Evolutionary conservation across 1,140 invertebrate species (phyloP).

Genomic region (Pseudomyrmex cubaensis): DNA sequence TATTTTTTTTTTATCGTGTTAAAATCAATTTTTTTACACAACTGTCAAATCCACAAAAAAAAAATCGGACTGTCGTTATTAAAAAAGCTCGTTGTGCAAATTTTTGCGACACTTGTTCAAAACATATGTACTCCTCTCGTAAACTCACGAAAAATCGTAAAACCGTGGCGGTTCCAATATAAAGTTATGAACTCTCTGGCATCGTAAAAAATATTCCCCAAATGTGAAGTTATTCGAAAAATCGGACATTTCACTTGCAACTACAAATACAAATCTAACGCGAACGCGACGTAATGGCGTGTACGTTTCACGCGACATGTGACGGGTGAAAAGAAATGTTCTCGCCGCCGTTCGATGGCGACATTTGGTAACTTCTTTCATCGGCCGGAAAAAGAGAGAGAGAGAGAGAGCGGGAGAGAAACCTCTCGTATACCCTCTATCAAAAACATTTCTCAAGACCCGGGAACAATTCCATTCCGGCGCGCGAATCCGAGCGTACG

Average conservation of each 20-base stretch:
- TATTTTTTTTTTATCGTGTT: background rate
- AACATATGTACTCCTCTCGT: no score
- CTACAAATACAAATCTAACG: conserved; percentile 17
- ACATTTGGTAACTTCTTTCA: conserved; percentile 59
- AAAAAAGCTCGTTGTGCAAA: no score
- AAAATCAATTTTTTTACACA: background rate
- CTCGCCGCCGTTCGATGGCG: conserved; percentile 28
- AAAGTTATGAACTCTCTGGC: no score
- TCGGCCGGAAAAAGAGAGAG: background rate
- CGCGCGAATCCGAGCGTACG: conserved; percentile 47
- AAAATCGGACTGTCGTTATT: no score
- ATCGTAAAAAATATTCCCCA: no score
- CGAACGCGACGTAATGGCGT: conserved; percentile 3
- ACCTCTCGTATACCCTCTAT: conserved; percentile 17
- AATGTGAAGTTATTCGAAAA: background rate
- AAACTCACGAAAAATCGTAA: no score
- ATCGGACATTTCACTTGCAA: background rate
- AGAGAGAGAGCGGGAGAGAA: background rate
- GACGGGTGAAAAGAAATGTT: conserved; percentile 40
- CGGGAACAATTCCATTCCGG: conserved; percentile 53
- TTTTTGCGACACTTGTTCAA: no score
- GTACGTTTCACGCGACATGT: conserved; percentile 40
- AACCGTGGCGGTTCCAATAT: no score
- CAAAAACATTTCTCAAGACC: conserved; percentile 54
- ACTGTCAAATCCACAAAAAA: background rate